Base-by-base conservation (phyloP, 2,113 vertebrate species). In the Syrmaticus mikado region DNA sequence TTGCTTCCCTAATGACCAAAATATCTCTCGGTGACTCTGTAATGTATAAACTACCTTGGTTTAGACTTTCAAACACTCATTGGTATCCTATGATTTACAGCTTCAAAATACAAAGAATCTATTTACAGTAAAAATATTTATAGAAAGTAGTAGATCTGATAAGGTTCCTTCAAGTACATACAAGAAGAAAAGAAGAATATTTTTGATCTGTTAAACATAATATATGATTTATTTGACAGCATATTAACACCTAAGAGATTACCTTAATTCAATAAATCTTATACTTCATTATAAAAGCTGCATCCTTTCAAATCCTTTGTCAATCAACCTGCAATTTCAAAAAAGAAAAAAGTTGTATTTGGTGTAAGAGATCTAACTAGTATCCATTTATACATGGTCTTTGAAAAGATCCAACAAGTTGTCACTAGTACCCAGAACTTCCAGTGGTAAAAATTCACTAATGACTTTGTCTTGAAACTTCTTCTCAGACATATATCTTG, bases 1-100 rank as follows among this genome's bases (percentile, higher is more conserved):
- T 52, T 32, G 4, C 36, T 71, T 43, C 0, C 0, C 3, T 25
- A 66, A 1, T 28, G 15, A 40, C 41, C 41, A 28, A 87, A 87
- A 43, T 7, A 11, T 27, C 13, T 25, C 21, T 66, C 27, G 14
- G 4, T n/a, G 32, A 9, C 6, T 6, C 7, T 6, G 19, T 10
- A 57, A 78, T 41, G 1, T 2, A 9, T 34, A 41, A 57, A 36
- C 11, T 41, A 41, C 8, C 14, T 48, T 41, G 17, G 8, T 70
- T 68, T 65, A 70, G 7, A 13, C 70, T 25, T n/a, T 11, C 32
- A 38, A 71, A 74, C 66, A 8, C n/a, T 16, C 22, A 46, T 11
- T 52, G 15, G 21, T 53, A 20, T 87, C 19, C 7, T 64, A 16
- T 43, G 22, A 32, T 13, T 14, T 43, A 32, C 3, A 55, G 30